Evolutionary conservation across 2,797 vertebrate species (phyloP).

Genomic region (Xenopus petersii): DNA sequence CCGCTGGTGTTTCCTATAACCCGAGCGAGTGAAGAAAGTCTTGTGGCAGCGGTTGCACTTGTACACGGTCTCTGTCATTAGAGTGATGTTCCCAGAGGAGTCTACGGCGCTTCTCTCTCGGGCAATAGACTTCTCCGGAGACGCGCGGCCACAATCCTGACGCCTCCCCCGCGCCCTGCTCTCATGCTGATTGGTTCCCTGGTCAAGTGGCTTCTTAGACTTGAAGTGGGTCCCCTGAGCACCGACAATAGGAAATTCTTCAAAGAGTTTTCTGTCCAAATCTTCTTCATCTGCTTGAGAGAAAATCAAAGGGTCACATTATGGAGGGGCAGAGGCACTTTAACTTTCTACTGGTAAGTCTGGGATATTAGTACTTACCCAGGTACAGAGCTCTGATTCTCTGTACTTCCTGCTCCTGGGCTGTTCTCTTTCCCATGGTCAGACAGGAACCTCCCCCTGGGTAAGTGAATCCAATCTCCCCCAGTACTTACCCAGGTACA

Average conservation of each 20-base stretch:
- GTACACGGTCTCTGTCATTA: constrained; percentile 42
- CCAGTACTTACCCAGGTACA: no score
- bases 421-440: no score
- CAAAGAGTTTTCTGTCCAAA: constrained; percentile 10
- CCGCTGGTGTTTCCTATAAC: constrained; percentile 38
- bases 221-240: neutral
- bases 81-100: constrained; percentile 30
- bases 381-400: no score
- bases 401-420: no score
- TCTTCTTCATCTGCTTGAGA: constrained; percentile 25
- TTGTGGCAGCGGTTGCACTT: constrained; percentile 43
- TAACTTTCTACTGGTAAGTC: no score
- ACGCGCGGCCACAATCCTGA: neutral
- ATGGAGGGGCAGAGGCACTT: no score
- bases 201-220: neutral
- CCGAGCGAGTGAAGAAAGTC: constrained; percentile 34
- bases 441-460: no score
- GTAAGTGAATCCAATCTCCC: no score
- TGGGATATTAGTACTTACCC: no score
- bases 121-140: constrained; percentile 36
- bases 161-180: neutral
- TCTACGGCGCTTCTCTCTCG: constrained; percentile 33
- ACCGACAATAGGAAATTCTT: constrained; percentile 8
- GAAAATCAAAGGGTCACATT: neutral
- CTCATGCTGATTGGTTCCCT: neutral